Conservation (phyloP, 2,888 invertebrate genomes). For the Allophyes oxyacanthae region DNA sequence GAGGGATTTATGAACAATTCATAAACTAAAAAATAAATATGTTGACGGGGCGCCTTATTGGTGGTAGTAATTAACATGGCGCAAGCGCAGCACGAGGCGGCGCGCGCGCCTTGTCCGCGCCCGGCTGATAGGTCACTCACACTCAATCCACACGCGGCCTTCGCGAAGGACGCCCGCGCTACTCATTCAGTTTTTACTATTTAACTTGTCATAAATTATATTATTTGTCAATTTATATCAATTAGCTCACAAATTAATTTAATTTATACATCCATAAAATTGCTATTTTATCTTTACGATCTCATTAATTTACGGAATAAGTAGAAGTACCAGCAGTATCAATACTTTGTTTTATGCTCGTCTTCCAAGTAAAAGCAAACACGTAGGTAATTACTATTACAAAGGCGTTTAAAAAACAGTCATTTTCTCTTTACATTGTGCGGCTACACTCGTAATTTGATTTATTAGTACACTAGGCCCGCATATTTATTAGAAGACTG, state of each 20-base stretch:
- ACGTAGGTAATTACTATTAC: constrained; percentile 22
- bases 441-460: constrained; percentile 45
- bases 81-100: constrained; percentile 67
- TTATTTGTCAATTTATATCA: constrained; percentile 44
- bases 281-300: constrained; percentile 4
- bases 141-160: constrained; percentile 76
- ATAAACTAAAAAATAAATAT: constrained; percentile 80
- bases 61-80: constrained; percentile 85
- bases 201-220: constrained; percentile 25
- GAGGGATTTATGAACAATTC: constrained; percentile 74
- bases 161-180: constrained; percentile 76
- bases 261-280: constrained; percentile 6
- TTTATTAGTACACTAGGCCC: constrained; percentile 35
- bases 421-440: constrained; percentile 28
- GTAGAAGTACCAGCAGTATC: constrained; percentile 1
- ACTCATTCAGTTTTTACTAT: constrained; percentile 62
- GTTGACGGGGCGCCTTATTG: constrained; percentile 84
- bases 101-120: constrained; percentile 36
- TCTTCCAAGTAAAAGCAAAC: constrained; percentile 4
- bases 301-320: background rate
- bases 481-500: constrained; percentile 46
- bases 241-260: constrained; percentile 18
- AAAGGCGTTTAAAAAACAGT: constrained; percentile 36
- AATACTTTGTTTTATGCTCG: background rate
- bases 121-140: constrained; percentile 80